Evolutionary conservation across 2,797 vertebrate species (phyloP).

Genomic region (Acrossocheilus fasciatus): DNA sequence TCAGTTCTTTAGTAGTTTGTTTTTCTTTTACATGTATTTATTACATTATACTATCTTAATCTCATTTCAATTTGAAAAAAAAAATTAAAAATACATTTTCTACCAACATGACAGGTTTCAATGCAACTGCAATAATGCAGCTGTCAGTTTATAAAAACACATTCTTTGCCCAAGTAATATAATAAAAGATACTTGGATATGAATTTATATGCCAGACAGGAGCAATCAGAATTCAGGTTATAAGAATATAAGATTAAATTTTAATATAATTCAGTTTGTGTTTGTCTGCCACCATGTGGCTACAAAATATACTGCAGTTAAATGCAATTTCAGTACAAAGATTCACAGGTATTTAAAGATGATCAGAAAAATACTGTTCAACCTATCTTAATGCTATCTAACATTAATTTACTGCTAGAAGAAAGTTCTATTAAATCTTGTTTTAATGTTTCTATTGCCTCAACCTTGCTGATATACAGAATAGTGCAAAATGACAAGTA

Average conservation of each 20-base stretch:
- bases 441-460: not conserved
- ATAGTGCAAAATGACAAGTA: not conserved
- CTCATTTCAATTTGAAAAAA: not conserved
- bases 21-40: not conserved
- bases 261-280: not conserved
- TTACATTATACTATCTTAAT: not conserved
- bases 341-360: not conserved
- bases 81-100: not conserved
- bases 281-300: constrained; percentile 32
- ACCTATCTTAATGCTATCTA: not conserved
- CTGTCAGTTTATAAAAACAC: not conserved
- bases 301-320: constrained; percentile 3
- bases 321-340: not conserved
- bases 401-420: not conserved
- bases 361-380: not conserved
- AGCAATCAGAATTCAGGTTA: not conserved
- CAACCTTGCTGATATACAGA: not conserved
- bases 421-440: not conserved
- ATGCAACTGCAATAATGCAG: too few species aligned
- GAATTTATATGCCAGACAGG: not conserved
- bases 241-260: not conserved
- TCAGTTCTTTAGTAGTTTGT: not conserved
- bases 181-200: not conserved
- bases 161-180: not conserved
- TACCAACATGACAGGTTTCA: not conserved